A percentile compares a stretch with the other conserved stretches of the same genome.
Evolutionary conservation across 2,797 vertebrate genomes (phyloP).

Genomic region (Falco naumanni): DNA sequence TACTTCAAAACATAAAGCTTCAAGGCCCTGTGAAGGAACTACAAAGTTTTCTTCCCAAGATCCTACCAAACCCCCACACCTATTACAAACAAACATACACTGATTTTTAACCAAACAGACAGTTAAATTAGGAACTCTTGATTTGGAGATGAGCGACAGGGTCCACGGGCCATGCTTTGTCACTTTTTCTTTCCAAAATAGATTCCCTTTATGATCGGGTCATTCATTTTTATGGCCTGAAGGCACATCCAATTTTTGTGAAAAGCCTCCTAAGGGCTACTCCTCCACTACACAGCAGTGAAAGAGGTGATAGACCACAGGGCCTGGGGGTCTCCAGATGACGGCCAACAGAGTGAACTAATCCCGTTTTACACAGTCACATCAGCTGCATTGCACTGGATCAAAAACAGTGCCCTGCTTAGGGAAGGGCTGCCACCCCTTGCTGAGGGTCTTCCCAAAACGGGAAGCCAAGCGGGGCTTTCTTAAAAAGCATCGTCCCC

Average conservation of each 20-base stretch:
- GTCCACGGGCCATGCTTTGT: not conserved
- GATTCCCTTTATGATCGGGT: not conserved
- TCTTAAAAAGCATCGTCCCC: not conserved
- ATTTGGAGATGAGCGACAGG: not conserved
- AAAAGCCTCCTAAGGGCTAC: not conserved
- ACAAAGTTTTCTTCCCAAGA: not conserved
- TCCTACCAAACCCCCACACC: not conserved
- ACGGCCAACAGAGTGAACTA: not conserved
- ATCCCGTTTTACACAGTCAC: not conserved
- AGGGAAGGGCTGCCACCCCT: not conserved
- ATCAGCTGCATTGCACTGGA: not conserved
- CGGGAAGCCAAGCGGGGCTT: not conserved
- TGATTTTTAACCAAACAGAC: not conserved
- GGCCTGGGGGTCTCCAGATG: not conserved
- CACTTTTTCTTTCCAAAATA: not conserved
- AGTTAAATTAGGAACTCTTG: not conserved
- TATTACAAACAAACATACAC: not conserved
- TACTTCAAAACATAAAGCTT: slow-evolving; percentile 4
- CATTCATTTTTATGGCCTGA: not conserved
- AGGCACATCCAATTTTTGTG: not conserved
- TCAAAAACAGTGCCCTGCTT: not conserved
- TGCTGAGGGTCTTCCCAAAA: not conserved
- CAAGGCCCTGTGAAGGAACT: not conserved
- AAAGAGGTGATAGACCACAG: not conserved
- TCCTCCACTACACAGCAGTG: not conserved